These are phyloP conservation scores for Manis javanica DNA, from an alignment of 2,797 vertebrate genomes.

Conservation along the genomic window DNA sequence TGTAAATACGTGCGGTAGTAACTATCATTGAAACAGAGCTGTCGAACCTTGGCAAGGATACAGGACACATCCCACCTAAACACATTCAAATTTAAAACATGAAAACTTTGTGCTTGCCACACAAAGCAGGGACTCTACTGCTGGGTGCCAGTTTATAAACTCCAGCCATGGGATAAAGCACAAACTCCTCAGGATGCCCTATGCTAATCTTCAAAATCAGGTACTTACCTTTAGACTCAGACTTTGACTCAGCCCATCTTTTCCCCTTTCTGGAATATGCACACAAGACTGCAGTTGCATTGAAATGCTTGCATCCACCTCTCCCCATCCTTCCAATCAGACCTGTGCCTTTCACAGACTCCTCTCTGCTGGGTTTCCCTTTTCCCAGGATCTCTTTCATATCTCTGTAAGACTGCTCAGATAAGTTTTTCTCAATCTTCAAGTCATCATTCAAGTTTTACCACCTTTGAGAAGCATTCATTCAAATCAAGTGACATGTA, in stretches of 20 bases:
- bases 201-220: fast-evolving
- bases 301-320: neutral
- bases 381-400: neutral
- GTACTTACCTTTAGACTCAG: neutral
- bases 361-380: neutral
- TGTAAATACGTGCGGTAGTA: neutral
- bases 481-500: neutral
- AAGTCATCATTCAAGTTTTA: neutral
- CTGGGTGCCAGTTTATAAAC: neutral
- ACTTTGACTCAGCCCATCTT: neutral
- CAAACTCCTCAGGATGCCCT: neutral
- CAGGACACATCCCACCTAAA: neutral
- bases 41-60: neutral
- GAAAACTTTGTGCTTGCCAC: neutral
- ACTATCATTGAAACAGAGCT: neutral
- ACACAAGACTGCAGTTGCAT: neutral
- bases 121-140: neutral
- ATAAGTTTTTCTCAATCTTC: neutral
- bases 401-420: neutral
- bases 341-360: neutral
- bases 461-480: neutral
- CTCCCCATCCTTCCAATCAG: neutral
- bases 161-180: neutral
- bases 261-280: neutral
- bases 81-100: neutral